Base-by-base conservation (phyloP, 2,888 invertebrate species). In the Hymenopus coronatus region DNA sequence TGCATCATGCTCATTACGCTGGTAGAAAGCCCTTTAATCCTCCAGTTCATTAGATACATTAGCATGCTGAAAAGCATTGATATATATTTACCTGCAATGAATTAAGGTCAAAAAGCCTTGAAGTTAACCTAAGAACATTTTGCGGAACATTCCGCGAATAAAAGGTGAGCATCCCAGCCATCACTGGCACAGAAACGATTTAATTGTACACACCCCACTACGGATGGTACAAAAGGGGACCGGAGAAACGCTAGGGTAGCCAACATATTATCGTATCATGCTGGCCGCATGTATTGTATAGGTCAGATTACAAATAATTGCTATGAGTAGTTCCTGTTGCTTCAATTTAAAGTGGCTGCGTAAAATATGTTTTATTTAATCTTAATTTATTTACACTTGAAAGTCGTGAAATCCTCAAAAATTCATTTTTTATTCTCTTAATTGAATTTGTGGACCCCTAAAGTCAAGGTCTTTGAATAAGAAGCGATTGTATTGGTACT, bases 91-190 rank as follows among this genome's bases (percentile, higher is more conserved):
- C 90, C 89, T 90, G 89, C 28, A 88, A 89, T 82, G 28, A 54
- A 85, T 90, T 89, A 54, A 84, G 40, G 83, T 90, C 89, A 33
- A 89, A 88, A 84, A 90, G n/a, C 87, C 89, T 89, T 27, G 90
- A 89, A 14, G 90, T 89, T 89, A 90, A 82, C 54, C 91, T 92
- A 88, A 93, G 91, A 90, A 92, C 91, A 93, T 92, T 91, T 90
- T 93, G 93, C 91, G 93, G 93, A 91, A 94, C 91, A 91, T 92
- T 93, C 91, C 94, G 93, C 91, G 94, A 92, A 90, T 94, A 93
- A 91, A 94, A 92, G 89, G 93, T 93, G 91, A 94, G 93, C 93
- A 95, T 93, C 90, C 93, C 93, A 92, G 94, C 93, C 94, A 94
- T 94, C 84, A 54, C 85, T 28, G 54, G 54, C 54, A 54, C 15